These are phyloP conservation scores for Hydrolagus colliei DNA, from an alignment of 2,797 vertebrate species.

Conservation along the genomic window DNA sequence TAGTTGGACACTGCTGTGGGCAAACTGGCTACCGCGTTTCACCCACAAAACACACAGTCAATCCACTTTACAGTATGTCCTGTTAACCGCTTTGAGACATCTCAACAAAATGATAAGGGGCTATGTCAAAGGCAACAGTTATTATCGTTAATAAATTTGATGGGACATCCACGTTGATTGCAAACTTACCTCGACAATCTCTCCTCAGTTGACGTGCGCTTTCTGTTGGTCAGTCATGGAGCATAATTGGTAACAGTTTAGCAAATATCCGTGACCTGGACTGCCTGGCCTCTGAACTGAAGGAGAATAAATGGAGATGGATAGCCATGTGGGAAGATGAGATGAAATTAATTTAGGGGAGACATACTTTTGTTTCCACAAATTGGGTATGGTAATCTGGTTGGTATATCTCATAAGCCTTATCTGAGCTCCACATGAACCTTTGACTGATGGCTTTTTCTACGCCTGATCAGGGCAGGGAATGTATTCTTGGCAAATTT, in stretches of 20 bases:
- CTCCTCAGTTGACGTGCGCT: too few relatives aligned
- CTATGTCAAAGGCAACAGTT: too few relatives aligned
- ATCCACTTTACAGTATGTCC: too few relatives aligned
- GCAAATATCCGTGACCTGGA: neutral
- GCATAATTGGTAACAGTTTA: neutral
- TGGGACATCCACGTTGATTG: neutral
- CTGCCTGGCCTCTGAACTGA: neutral
- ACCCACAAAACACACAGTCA: too few relatives aligned
- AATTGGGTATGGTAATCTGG: neutral
- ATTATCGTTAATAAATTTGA: neutral
- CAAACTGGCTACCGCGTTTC: too few relatives aligned
- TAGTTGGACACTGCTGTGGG: too few relatives aligned
- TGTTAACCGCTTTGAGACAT: too few relatives aligned
- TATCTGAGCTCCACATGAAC: neutral
- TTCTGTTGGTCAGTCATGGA: neutral
- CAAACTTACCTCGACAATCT: neutral
- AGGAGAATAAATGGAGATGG: neutral
- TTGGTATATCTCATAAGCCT: neutral
- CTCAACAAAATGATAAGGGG: too few relatives aligned
- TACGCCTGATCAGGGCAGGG: neutral
- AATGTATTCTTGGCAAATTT: neutral
- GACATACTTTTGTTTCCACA: neutral
- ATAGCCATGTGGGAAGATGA: neutral
- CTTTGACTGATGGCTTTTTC: neutral
- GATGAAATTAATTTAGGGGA: neutral